Percentiles rank a stretch among this genome's conserved stretches.
These are phyloP conservation scores for Stigmatopora nigra DNA, from an alignment of 2,113 vertebrate species.

Conservation along the genomic window DNA sequence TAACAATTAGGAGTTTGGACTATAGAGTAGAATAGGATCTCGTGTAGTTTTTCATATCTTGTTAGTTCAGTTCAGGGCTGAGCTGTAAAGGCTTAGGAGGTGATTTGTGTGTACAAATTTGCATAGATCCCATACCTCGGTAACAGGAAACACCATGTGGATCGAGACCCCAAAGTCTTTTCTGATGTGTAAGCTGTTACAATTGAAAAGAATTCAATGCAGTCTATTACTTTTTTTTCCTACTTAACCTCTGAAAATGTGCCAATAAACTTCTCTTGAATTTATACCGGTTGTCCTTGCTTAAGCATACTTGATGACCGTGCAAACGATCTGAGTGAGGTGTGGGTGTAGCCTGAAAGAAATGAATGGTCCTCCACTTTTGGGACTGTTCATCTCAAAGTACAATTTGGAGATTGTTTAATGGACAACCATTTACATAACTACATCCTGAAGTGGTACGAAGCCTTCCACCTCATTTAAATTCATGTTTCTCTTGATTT, in stretches of 20 bases:
- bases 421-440: conserved; percentile 23
- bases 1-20: too few relatives aligned
- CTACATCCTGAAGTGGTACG: background rate
- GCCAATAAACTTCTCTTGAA: background rate
- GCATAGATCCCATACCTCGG: background rate
- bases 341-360: background rate
- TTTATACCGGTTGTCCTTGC: background rate
- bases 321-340: background rate
- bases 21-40: too few relatives aligned
- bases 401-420: conserved; percentile 24
- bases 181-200: background rate
- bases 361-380: conserved; percentile 12
- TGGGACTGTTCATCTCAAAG: background rate
- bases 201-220: background rate
- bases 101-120: background rate
- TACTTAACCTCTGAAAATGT: background rate
- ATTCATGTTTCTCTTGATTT: background rate
- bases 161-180: background rate
- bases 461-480: conserved; percentile 3
- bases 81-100: too few relatives aligned
- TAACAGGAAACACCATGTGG: too few relatives aligned
- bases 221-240: background rate
- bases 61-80: too few relatives aligned
- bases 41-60: too few relatives aligned
- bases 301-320: background rate